Conservation (phyloP, 1,140 invertebrate species). For the Epicauta chinensis region DNA sequence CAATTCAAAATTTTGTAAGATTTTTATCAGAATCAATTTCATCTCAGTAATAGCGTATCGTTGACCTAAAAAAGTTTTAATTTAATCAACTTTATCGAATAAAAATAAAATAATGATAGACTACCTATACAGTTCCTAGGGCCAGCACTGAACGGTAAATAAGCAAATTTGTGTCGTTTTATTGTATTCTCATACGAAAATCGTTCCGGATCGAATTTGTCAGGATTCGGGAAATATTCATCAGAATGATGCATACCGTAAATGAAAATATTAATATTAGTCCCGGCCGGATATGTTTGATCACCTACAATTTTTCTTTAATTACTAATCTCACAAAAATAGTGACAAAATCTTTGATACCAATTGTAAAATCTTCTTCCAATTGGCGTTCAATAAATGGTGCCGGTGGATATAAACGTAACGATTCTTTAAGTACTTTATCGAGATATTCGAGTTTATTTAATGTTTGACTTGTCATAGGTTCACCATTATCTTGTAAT, state of each 20-base stretch:
- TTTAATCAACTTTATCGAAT: not conserved
- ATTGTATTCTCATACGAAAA: slow-evolving; percentile 52
- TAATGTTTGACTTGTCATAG: slow-evolving; percentile 47
- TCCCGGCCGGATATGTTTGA: too few relatives aligned
- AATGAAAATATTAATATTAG: too few relatives aligned
- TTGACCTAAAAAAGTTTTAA: slow-evolving; percentile 35
- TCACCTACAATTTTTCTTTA: too few relatives aligned
- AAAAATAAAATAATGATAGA: not conserved
- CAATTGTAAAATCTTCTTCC: too few relatives aligned
- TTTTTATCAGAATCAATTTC: slow-evolving; percentile 42
- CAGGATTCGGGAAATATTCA: slow-evolving; percentile 56
- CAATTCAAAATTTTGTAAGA: slow-evolving; percentile 35
- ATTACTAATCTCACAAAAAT: too few relatives aligned
- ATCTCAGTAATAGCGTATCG: slow-evolving; percentile 46
- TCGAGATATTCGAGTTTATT: slow-evolving; percentile 55
- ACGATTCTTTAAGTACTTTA: too few relatives aligned
- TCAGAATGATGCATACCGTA: slow-evolving; percentile 53
- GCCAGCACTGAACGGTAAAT: slow-evolving; percentile 60
- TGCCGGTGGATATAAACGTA: too few relatives aligned
- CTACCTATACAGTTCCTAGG: slow-evolving; percentile 56
- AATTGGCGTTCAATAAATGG: too few relatives aligned
- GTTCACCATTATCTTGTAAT: slow-evolving; percentile 38
- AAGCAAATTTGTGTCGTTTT: slow-evolving; percentile 47
- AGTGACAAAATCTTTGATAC: slow-evolving; percentile 2
- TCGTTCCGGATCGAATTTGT: slow-evolving; percentile 59